Evolutionary conservation across 2,797 vertebrate species (phyloP).

Genomic region (Sebastes ruberrimus): DNA sequence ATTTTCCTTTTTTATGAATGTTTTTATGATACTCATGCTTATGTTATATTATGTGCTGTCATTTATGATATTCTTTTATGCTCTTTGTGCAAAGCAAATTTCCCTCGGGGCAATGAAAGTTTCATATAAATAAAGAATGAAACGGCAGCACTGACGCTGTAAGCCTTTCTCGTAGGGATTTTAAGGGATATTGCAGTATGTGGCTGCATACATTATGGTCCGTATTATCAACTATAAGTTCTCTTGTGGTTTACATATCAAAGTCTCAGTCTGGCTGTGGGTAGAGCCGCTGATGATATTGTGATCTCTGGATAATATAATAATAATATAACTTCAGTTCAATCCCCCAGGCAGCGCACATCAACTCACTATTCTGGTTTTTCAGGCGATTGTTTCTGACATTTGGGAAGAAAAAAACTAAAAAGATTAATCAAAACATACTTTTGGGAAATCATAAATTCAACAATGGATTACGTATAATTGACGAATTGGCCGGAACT

Average conservation of each 20-base stretch:
- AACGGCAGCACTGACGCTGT: background rate
- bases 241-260: background rate
- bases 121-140: background rate
- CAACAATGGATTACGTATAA: slow-evolving; percentile 1
- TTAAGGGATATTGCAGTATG: background rate
- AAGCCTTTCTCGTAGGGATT: slow-evolving; percentile 1
- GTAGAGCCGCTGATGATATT: background rate
- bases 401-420: slow-evolving; percentile 4
- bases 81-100: no score
- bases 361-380: background rate
- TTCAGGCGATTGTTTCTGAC: slow-evolving; percentile 12
- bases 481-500: background rate
- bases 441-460: background rate
- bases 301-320: slow-evolving; percentile 3
- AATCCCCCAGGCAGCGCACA: background rate
- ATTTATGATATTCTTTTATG: no score
- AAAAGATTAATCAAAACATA: background rate
- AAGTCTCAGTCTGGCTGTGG: background rate
- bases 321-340: background rate
- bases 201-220: background rate
- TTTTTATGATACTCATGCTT: no score
- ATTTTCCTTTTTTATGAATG: no score
- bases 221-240: background rate
- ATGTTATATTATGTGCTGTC: no score
- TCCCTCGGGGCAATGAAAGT: no score